Percentiles rank a stretch among this genome's conserved stretches.
These are phyloP conservation scores for Bufo bufo DNA, from an alignment of 2,113 vertebrate species.

Conservation along the genomic window DNA sequence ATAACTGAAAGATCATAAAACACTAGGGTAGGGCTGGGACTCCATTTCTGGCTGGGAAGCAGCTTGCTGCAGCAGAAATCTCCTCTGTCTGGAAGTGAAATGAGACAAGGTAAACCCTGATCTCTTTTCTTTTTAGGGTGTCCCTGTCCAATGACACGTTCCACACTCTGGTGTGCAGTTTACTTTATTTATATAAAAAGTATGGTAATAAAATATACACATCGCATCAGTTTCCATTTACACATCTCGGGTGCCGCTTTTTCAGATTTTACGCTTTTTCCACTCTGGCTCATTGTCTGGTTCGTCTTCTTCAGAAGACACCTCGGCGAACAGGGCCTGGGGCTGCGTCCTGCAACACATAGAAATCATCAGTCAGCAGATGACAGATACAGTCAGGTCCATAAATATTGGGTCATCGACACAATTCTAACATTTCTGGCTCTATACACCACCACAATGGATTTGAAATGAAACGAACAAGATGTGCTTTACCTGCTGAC, in stretches of 20 bases:
- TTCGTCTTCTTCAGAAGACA: conserved; percentile 90
- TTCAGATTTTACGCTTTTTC: conserved; percentile 97
- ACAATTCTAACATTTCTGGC: no score
- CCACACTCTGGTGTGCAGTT: no score
- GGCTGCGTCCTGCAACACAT: conserved; percentile 87
- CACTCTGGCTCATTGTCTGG: conserved; percentile 91
- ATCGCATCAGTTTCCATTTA: background rate
- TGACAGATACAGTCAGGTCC: background rate
- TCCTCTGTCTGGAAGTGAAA: background rate
- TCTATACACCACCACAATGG: no score
- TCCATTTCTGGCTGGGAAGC: background rate
- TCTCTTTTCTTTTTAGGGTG: background rate
- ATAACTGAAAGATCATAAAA: no score
- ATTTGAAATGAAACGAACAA: no score
- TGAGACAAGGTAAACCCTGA: background rate
- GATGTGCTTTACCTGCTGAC: no score
- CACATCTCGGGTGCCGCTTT: background rate
- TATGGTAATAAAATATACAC: no score
- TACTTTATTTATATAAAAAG: conserved; percentile 27
- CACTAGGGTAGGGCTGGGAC: no score
- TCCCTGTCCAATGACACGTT: no score
- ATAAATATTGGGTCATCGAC: no score
- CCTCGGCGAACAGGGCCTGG: conserved; percentile 88
- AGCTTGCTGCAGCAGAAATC: background rate
- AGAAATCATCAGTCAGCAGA: conserved; percentile 44